These are phyloP conservation scores for Lichenostomus cassidix DNA, from an alignment of 2,113 vertebrate genomes.

Conservation along the genomic window DNA sequence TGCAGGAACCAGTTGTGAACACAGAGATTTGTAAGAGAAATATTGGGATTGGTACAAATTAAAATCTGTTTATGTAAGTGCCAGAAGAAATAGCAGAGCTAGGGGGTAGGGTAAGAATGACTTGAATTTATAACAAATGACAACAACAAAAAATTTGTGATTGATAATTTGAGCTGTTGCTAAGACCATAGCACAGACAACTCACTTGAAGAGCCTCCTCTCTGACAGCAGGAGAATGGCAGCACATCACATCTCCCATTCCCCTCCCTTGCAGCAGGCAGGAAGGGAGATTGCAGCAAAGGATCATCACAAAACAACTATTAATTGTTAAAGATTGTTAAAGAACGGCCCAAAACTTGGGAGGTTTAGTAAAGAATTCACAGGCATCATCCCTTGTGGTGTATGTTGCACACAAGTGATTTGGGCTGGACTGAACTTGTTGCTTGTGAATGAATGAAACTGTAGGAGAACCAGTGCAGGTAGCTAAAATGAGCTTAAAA, in stretches of 20 bases:
- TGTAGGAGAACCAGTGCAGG: accelerated
- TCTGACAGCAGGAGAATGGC: background rate
- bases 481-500: background rate
- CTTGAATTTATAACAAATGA: background rate
- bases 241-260: background rate
- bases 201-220: background rate
- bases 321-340: background rate
- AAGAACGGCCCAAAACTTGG: background rate
- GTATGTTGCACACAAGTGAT: background rate
- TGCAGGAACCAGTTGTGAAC: background rate
- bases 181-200: background rate
- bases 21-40: background rate
- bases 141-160: background rate
- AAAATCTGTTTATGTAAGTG: background rate
- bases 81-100: background rate
- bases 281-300: background rate
- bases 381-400: background rate
- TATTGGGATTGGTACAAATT: background rate
- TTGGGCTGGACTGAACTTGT: background rate
- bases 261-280: background rate
- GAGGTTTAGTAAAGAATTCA: background rate
- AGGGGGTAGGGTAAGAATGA: accelerated
- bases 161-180: background rate
- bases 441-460: background rate
- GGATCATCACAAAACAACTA: background rate